Percentiles rank a stretch among this genome's conserved stretches.
Evolutionary conservation across 2,113 vertebrate species (phyloP).

Genomic region (Alligator mississippiensis): DNA sequence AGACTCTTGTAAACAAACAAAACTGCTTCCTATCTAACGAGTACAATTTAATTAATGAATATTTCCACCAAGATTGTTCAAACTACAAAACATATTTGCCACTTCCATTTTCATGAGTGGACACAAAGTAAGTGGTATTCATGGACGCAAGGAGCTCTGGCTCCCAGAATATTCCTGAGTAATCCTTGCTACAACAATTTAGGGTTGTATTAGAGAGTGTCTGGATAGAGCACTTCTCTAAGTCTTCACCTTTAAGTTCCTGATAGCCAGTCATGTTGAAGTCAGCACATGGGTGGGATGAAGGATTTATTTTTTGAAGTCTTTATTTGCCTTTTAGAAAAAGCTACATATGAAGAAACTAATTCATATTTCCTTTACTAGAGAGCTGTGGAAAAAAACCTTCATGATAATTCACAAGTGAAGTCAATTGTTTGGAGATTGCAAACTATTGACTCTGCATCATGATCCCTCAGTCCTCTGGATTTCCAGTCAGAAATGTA

Average conservation of each 20-base stretch:
- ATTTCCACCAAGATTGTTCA: neutral
- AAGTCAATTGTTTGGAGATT: neutral
- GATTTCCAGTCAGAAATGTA: conserved; percentile 13
- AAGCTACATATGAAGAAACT: neutral
- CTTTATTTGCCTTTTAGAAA: neutral
- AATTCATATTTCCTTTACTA: neutral
- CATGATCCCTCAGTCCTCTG: neutral
- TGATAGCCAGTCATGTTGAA: neutral
- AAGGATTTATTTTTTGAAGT: neutral
- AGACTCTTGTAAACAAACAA: conserved; percentile 24
- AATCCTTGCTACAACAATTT: too few species aligned
- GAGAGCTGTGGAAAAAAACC: neutral
- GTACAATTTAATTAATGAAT: neutral
- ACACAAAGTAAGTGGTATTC: neutral
- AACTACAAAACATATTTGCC: neutral
- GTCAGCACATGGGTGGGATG: neutral
- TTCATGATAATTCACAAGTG: neutral
- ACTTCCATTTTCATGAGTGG: neutral
- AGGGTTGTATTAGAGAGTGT: neutral
- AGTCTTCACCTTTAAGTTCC: neutral
- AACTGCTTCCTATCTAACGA: conserved; percentile 12
- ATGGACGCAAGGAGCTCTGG: neutral
- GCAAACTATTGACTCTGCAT: neutral
- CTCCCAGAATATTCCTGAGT: neutral
- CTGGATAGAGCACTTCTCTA: neutral